Conservation (phyloP, 1,140 invertebrate species). For the Chelonus insularis region DNA sequence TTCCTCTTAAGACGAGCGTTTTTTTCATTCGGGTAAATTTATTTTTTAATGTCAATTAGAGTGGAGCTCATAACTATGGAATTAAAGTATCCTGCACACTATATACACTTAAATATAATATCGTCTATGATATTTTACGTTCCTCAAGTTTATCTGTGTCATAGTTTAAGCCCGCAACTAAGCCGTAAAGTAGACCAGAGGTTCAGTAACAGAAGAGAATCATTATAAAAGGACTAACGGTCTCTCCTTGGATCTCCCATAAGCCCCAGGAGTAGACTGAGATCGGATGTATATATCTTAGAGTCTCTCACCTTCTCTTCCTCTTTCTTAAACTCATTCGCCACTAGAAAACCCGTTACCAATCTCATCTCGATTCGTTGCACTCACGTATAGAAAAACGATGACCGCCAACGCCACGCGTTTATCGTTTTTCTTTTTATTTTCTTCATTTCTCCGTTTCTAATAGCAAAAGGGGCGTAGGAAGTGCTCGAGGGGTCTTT, state of each 20-base stretch:
- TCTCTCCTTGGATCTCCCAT: neutral
- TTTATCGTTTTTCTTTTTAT: conserved; percentile 3
- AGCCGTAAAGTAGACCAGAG: neutral
- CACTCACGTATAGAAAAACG: conserved; percentile 8
- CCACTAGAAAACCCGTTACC: conserved; percentile 7
- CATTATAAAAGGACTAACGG: neutral
- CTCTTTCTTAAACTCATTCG: neutral
- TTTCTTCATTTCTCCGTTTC: neutral
- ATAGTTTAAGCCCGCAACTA: neutral
- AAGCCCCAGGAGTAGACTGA: neutral
- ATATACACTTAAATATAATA: neutral
- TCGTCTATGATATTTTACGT: neutral
- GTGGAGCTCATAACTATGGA: neutral
- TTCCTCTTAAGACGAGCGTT: neutral
- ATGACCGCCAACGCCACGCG: conserved; percentile 9
- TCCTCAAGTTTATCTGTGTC: neutral
- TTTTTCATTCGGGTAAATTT: neutral
- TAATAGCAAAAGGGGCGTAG: neutral
- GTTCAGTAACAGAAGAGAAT: neutral
- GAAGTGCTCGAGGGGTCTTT: too few relatives aligned
- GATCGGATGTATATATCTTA: neutral
- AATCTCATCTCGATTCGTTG: conserved; percentile 14
- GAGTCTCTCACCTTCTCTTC: neutral
- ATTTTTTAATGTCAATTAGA: neutral
- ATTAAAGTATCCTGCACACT: neutral